Conservation (phyloP, 2,113 vertebrate species). For the Bostrychus sinensis region DNA sequence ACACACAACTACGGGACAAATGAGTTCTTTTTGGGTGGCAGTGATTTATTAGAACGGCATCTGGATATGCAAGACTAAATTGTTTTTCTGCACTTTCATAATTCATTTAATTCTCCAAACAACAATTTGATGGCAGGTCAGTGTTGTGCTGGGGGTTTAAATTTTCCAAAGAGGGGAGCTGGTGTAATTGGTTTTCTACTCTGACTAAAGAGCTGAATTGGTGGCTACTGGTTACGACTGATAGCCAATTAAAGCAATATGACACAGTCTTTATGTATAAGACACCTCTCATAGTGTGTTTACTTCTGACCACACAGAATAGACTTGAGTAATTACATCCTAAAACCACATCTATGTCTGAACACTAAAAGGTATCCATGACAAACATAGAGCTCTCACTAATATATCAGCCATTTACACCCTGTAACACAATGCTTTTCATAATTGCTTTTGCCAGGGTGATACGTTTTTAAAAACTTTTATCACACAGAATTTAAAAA, state of each 20-base stretch:
- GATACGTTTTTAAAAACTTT: conserved; percentile 10
- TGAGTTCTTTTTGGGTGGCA: conserved; percentile 72
- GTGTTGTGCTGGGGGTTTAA: conserved; percentile 58
- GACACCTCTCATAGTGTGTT: conserved; percentile 15
- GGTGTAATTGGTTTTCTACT: conserved; percentile 47
- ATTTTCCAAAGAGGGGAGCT: conserved; percentile 56
- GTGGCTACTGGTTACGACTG: conserved; percentile 22
- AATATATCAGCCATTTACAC: neutral
- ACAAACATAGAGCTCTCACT: neutral
- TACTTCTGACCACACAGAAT: conserved; percentile 13
- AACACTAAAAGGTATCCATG: conserved; percentile 7
- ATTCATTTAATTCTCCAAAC: conserved; percentile 74
- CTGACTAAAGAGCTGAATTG: conserved; percentile 29
- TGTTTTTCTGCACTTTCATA: conserved; percentile 75
- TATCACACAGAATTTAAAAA: conserved; percentile 6
- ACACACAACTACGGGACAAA: conserved; percentile 75
- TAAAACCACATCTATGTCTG: conserved; percentile 21
- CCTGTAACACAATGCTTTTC: neutral
- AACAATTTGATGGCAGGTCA: conserved; percentile 65
- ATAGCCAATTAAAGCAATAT: conserved; percentile 29
- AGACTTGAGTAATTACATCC: conserved; percentile 29
- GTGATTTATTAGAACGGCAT: conserved; percentile 73
- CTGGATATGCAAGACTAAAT: conserved; percentile 73
- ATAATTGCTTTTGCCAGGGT: neutral
- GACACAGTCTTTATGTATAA: conserved; percentile 16